Conservation (phyloP, 2,113 vertebrate genomes). For the Gulo gulo region DNA sequence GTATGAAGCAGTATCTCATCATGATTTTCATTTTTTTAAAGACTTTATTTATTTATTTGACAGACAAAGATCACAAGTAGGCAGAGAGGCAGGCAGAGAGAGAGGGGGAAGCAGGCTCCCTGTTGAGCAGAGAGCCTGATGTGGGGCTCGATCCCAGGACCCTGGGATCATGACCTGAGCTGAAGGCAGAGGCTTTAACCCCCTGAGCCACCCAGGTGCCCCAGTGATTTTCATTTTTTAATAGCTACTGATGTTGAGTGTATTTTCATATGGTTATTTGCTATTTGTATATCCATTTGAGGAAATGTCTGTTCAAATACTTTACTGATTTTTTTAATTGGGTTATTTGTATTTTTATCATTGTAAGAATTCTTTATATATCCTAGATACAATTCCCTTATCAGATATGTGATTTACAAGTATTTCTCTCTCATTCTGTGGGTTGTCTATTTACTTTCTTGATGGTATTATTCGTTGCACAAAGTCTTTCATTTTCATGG, state of each 20-base stretch:
- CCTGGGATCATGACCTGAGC: too few species aligned
- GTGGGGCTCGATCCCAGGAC: too few species aligned
- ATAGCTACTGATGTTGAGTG: background rate
- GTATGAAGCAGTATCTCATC: background rate
- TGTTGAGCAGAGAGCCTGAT: too few species aligned
- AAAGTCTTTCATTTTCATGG: background rate
- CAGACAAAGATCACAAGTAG: too few species aligned
- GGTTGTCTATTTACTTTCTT: background rate
- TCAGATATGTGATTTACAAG: background rate
- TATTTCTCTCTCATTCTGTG: background rate
- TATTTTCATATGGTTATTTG: background rate
- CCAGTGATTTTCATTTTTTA: background rate
- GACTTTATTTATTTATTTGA: too few species aligned
- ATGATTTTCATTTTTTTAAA: background rate
- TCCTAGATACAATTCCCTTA: background rate
- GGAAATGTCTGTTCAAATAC: background rate
- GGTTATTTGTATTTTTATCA: background rate
- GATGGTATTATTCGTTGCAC: background rate
- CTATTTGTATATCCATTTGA: background rate
- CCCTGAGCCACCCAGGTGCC: too few species aligned
- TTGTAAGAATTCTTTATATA: background rate
- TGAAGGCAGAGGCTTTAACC: too few species aligned
- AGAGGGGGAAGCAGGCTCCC: too few species aligned
- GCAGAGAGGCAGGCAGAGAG: too few species aligned
- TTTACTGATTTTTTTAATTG: background rate